Evolutionary conservation across 1,140 invertebrate genomes (phyloP).

Genomic region (Thaumetopoea pityocampa): DNA sequence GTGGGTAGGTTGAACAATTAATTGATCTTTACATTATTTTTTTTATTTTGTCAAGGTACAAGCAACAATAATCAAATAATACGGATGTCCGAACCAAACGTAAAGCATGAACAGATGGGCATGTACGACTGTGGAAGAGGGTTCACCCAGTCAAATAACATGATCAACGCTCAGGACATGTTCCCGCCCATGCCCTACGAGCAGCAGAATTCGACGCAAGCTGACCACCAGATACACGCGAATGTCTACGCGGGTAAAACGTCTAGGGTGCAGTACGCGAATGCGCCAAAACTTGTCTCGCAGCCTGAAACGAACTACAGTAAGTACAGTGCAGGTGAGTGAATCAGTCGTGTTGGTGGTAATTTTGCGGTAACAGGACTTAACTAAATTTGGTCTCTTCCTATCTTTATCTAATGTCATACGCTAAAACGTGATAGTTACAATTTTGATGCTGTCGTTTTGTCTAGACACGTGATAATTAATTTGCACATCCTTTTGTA

Average conservation of each 20-base stretch:
- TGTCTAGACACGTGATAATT: too few species aligned
- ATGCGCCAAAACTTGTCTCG: slow-evolving; percentile 41
- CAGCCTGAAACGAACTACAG: slow-evolving; percentile 41
- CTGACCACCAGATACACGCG: slow-evolving; percentile 38
- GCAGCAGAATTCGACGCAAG: slow-evolving; percentile 26
- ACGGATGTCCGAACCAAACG: slow-evolving; percentile 42
- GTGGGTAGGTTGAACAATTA: too few species aligned
- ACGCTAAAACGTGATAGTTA: too few species aligned
- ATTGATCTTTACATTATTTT: too few species aligned
- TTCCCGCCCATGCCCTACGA: slow-evolving; percentile 38
- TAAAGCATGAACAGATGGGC: slow-evolving; percentile 54
- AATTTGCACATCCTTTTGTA: too few species aligned
- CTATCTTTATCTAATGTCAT: too few species aligned
- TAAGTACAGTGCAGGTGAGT: slow-evolving; percentile 54
- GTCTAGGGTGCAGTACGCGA: slow-evolving; percentile 40
- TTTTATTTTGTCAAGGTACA: too few species aligned
- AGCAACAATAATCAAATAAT: slow-evolving; percentile 63
- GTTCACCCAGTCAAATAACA: slow-evolving; percentile 41
- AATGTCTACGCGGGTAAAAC: slow-evolving; percentile 38
- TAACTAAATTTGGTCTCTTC: too few species aligned
- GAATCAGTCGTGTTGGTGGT: background rate
- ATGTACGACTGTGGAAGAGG: slow-evolving; percentile 50
- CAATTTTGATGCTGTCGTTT: too few species aligned
- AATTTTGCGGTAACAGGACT: too few species aligned
- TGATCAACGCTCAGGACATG: slow-evolving; percentile 43